Percentiles rank a stretch among this genome's conserved stretches.
These are phyloP conservation scores for Apodemus agrarius DNA, from an alignment of 2,797 vertebrate species.

Conservation along the genomic window DNA sequence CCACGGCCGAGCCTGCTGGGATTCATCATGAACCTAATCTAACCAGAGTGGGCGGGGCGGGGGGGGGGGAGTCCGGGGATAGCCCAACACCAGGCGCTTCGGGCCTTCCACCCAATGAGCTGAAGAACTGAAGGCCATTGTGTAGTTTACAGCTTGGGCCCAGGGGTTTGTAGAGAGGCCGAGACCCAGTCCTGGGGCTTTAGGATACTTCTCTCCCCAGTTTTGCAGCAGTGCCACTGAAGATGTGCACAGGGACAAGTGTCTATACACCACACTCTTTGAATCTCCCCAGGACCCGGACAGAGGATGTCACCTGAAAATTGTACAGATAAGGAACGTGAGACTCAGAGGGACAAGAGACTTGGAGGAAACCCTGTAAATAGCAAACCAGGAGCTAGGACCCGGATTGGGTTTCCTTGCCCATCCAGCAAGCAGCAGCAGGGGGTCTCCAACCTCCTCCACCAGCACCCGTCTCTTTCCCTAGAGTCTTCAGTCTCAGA, in stretches of 20 bases:
- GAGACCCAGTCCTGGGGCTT: neutral
- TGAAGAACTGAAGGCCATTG: neutral
- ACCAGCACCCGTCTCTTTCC: neutral
- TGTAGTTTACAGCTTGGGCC: neutral
- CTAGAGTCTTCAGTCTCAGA: neutral
- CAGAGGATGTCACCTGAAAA: too few relatives aligned
- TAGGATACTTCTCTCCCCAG: fast-evolving
- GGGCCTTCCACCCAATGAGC: neutral
- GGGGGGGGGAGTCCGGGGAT: too few relatives aligned
- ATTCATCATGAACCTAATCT: neutral
- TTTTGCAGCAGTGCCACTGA: fast-evolving
- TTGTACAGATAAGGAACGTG: neutral
- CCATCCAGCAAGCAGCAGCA: neutral
- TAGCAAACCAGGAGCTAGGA: neutral
- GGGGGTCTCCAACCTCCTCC: neutral
- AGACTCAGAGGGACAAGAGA: neutral
- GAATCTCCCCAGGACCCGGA: neutral
- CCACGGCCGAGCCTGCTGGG: neutral
- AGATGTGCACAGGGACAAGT: too few relatives aligned
- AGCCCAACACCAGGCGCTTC: neutral
- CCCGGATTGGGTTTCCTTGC: neutral
- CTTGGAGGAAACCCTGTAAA: neutral
- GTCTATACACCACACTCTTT: too few relatives aligned
- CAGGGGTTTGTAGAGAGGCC: neutral
- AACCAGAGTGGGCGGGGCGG: too few relatives aligned